Evolutionary conservation across 1,140 invertebrate genomes (phyloP), one percentile per base, ranked within the genome.

Genomic region (Batillaria attramentaria): DNA sequence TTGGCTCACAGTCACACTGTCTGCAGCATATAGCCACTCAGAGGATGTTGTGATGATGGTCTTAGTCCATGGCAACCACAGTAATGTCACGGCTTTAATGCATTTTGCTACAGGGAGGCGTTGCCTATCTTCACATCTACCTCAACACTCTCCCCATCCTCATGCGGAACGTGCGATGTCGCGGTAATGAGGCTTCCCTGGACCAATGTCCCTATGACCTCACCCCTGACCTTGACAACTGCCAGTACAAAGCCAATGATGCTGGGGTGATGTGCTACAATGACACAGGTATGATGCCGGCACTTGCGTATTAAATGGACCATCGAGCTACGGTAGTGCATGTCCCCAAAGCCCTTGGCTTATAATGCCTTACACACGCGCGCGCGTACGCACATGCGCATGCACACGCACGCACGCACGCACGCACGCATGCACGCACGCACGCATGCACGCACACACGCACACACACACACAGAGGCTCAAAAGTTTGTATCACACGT

Each of bases 201-300:
- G 50, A 69, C 8, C 43, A 84, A 13, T 87, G 85, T 72, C 33
- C 54, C 16, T 69, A 83, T 31, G 50, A 70, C 13, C 65, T 66
- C 20, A 70, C 78, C 24, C 54, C 79, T 1, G 84, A 86, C 42
- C 77, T 81, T 18, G 65, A 83, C 16, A 77, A 83, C 18, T 87
- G 86, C 80, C 62, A 57, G 37, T 87, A 81, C 68, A 43, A 84
- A 33, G 74, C 80, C 2, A 80, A 84, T 77, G 86, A 87, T 81
- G 86, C 84, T 74, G 86, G 86, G 16, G 83, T 84, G 0, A 33
- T 87, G n/a, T 87, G 86, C 77, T 87, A 86, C 69, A 85, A 84
- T 3, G 65, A 76, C 28, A 80, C 84, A 81, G 86, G 86, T 86
- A 70, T 65, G 78, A 10, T 62, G 10, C 6, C 50, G 18, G n/a